phyloP scores from a whole-genome alignment of 2,113 vertebrate genomes.

The Sialia sialis region DNA sequence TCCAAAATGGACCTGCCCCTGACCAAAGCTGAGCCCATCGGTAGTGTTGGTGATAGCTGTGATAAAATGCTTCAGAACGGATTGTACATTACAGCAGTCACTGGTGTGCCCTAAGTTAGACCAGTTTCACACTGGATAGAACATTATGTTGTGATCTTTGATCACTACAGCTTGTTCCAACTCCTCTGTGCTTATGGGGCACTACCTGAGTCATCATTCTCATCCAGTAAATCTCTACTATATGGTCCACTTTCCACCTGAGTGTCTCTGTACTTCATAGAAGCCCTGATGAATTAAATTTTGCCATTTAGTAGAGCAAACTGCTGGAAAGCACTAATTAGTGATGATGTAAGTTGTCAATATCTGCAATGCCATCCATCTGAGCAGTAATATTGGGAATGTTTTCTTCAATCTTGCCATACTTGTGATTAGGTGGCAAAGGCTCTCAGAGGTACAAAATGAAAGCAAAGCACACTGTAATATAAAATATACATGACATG shows the following conservation, averaged over 20 bases:
- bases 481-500: neutral
- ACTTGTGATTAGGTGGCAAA: neutral
- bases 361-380: neutral
- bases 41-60: neutral
- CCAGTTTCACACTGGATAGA: neutral
- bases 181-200: neutral
- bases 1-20: fast-evolving
- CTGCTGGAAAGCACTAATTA: neutral
- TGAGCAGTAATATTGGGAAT: neutral
- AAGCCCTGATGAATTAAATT: neutral
- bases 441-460: neutral
- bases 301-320: neutral
- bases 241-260: neutral
- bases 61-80: neutral
- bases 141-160: neutral
- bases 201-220: neutral
- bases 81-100: neutral
- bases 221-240: neutral
- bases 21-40: neutral
- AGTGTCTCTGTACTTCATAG: neutral
- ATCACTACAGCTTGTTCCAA: neutral
- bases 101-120: neutral
- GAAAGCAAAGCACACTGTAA: neutral
- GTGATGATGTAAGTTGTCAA: neutral
- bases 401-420: neutral